Evolutionary conservation across 92 coral and sea anemone species (phyloP).

Genomic region (Diadumene lineata): DNA sequence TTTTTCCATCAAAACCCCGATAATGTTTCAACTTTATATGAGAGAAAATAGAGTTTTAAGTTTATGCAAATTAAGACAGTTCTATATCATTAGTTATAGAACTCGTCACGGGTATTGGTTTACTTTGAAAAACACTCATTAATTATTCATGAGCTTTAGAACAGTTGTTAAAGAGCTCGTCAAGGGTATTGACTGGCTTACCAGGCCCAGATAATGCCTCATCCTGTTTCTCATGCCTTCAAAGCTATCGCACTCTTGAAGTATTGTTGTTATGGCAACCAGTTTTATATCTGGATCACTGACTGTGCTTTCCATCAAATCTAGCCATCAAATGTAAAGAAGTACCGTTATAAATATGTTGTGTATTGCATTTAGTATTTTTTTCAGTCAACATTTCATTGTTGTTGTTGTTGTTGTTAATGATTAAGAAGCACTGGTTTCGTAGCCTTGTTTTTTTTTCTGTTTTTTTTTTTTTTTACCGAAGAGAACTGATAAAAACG

Average conservation of each 20-base stretch:
- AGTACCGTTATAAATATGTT: not conserved
- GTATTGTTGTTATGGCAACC: not conserved
- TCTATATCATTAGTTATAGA: not conserved
- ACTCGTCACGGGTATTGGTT: not conserved
- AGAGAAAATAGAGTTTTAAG: too few species aligned
- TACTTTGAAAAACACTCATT: not conserved
- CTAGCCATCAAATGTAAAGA: not conserved
- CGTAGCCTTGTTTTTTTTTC: too few species aligned
- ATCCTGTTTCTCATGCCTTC: not conserved
- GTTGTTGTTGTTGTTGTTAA: too few species aligned
- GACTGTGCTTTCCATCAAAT: conserved; percentile 17
- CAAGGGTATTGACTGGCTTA: too few species aligned
- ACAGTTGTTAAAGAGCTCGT: too few species aligned
- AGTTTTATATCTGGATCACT: not conserved
- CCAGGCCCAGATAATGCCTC: not conserved
- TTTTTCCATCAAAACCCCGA: not conserved
- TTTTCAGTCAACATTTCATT: not conserved
- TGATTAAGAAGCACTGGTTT: too few species aligned
- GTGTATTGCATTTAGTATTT: not conserved
- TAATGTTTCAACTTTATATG: not conserved
- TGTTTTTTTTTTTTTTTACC: too few species aligned
- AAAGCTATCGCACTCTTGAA: not conserved
- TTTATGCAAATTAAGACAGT: too few species aligned
- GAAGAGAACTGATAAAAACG: too few species aligned
- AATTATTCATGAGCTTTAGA: not conserved